Evolutionary conservation across 2,797 vertebrate species (phyloP).

Genomic region (Enteromius radiatus): DNA sequence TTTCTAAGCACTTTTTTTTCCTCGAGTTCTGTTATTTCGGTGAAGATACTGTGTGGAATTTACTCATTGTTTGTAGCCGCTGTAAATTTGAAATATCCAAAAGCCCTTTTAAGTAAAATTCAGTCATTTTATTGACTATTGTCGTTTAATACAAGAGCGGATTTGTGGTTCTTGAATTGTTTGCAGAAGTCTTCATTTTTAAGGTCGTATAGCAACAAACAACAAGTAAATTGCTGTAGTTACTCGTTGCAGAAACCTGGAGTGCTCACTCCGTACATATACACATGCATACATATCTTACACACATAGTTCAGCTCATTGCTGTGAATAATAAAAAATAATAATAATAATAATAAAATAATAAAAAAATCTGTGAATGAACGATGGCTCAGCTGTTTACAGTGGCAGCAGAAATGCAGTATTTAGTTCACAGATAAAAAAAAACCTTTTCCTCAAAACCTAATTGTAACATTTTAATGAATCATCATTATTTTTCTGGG

Average conservation of each 20-base stretch:
- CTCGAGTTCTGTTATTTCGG: constrained; percentile 53
- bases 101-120: constrained; percentile 8
- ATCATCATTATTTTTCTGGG: not conserved
- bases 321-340: not conserved
- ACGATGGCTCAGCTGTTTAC: not conserved
- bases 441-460: not conserved
- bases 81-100: constrained; percentile 17
- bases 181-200: constrained; percentile 1
- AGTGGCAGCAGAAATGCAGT: not conserved
- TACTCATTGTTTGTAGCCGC: constrained; percentile 60
- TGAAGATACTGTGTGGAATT: constrained; percentile 73
- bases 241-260: constrained; percentile 40
- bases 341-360: not conserved
- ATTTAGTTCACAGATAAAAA: not conserved
- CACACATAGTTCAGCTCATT: constrained; percentile 22
- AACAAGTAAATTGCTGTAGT: constrained; percentile 51
- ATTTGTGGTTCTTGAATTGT: constrained; percentile 22
- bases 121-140: constrained; percentile 3
- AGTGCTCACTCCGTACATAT: constrained; percentile 39
- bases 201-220: constrained; percentile 45
- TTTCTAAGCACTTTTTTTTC: constrained; percentile 55
- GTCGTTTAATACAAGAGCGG: not conserved
- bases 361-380: not conserved
- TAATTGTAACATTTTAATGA: not conserved
- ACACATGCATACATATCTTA: constrained; percentile 48